phyloP scores from a whole-genome alignment of 2,113 vertebrate genomes.

The Phyllopteryx taeniolatus region DNA sequence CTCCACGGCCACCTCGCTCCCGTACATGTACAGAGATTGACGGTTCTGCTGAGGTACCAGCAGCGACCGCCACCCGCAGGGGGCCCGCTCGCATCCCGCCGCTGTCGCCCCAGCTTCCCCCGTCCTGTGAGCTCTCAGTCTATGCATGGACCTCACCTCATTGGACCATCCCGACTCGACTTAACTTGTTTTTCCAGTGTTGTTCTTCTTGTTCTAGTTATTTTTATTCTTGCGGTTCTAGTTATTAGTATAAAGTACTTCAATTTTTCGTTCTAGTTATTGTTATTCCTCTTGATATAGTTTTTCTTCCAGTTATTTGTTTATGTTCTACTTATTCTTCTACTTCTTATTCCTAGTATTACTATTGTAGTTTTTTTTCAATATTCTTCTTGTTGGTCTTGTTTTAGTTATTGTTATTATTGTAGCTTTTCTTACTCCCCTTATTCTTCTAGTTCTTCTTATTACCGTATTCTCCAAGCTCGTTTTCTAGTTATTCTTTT shows the following conservation, averaged over 20 bases:
- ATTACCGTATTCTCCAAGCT: too few relatives aligned
- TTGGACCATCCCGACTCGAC: conserved; percentile 43
- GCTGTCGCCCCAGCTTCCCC: neutral
- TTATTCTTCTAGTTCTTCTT: neutral
- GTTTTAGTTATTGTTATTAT: neutral
- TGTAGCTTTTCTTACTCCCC: neutral
- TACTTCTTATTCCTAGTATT: too few relatives aligned
- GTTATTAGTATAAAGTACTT: neutral
- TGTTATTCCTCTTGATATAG: neutral
- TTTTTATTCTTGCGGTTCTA: neutral
- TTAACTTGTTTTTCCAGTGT: neutral
- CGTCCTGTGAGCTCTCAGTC: conserved; percentile 40
- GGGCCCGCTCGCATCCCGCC: conserved; percentile 40
- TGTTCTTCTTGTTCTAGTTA: conserved; percentile 14
- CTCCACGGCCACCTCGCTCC: conserved; percentile 76
- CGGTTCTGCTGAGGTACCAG: conserved; percentile 73
- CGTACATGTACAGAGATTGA: conserved; percentile 75
- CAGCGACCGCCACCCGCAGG: conserved; percentile 69
- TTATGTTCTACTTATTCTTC: too few relatives aligned
- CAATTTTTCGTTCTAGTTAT: too few relatives aligned
- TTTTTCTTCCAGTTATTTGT: too few relatives aligned
- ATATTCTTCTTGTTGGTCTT: too few relatives aligned
- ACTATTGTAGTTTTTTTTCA: too few relatives aligned
- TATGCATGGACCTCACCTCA: conserved; percentile 62
- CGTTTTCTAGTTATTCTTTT: neutral